Evolutionary conservation across 2,113 vertebrate species (phyloP).

Genomic region (Carassius gibelio): DNA sequence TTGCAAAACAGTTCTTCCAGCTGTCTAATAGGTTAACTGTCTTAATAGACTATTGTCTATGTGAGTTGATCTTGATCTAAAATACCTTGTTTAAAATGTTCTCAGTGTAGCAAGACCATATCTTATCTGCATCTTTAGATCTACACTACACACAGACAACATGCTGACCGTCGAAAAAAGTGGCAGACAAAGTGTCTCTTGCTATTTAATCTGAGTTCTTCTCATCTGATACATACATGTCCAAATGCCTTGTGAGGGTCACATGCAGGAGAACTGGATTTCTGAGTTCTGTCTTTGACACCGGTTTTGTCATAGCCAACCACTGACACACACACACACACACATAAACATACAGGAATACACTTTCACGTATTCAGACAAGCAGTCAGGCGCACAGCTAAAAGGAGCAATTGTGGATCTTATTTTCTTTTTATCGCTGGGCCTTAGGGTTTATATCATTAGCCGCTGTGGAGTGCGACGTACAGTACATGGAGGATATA

Average conservation of each 20-base stretch:
- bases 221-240: slow-evolving; percentile 53
- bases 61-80: slow-evolving; percentile 8
- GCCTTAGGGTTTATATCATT: neutral
- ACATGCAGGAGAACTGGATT: slow-evolving; percentile 65
- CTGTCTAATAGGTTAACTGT: neutral
- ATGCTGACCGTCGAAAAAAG: slow-evolving; percentile 24
- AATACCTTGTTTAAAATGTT: neutral
- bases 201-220: slow-evolving; percentile 47
- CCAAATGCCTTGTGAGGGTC: slow-evolving; percentile 57
- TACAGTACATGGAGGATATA: slow-evolving; percentile 25
- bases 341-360: neutral
- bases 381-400: neutral
- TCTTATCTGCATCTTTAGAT: neutral
- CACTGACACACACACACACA: slow-evolving; percentile 8
- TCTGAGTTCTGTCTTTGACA: slow-evolving; percentile 48
- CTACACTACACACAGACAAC: slow-evolving; percentile 1
- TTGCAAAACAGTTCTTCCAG: neutral
- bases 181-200: slow-evolving; percentile 37
- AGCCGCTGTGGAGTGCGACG: neutral
- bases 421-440: neutral
- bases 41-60: neutral
- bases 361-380: neutral
- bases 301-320: neutral
- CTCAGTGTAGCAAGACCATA: neutral
- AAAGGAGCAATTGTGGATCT: slow-evolving; percentile 6